Evolutionary conservation across 1,140 invertebrate genomes (phyloP).

Genomic region (Spodoptera frugiperda): DNA sequence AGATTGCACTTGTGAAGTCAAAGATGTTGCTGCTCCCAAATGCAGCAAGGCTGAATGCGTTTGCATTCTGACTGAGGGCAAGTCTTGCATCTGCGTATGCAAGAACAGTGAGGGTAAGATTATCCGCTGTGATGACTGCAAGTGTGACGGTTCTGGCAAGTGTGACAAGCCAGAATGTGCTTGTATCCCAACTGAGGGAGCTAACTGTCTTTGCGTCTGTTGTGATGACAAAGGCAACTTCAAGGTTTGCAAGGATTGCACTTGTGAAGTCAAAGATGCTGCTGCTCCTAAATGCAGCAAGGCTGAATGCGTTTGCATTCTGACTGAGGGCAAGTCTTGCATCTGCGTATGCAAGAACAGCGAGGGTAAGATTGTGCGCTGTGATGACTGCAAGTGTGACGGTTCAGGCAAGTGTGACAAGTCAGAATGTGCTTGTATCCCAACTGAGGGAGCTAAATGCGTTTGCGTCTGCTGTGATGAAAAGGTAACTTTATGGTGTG

Average conservation of each 20-base stretch:
- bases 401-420: constrained; percentile 47
- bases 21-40: not conserved
- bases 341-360: constrained; percentile 58
- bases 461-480: constrained; percentile 51
- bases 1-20: constrained; percentile 45
- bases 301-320: constrained; percentile 59
- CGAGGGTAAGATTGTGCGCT: constrained; percentile 50
- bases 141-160: constrained; percentile 32
- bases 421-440: constrained; percentile 43
- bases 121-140: constrained; percentile 46
- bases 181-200: constrained; percentile 46
- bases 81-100: constrained; percentile 58
- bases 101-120: constrained; percentile 37
- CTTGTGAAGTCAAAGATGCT: not conserved
- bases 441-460: constrained; percentile 43
- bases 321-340: constrained; percentile 55
- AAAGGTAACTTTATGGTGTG: constrained; percentile 41
- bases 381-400: constrained; percentile 55
- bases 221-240: constrained; percentile 7
- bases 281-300: constrained; percentile 45
- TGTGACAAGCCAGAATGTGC: constrained; percentile 40
- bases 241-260: constrained; percentile 15
- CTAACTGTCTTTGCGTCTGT: constrained; percentile 48
- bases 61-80: constrained; percentile 54
- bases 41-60: constrained; percentile 52